Evolutionary conservation across 2,797 vertebrate genomes (phyloP).

Genomic region (Micromesistius poutassou): DNA sequence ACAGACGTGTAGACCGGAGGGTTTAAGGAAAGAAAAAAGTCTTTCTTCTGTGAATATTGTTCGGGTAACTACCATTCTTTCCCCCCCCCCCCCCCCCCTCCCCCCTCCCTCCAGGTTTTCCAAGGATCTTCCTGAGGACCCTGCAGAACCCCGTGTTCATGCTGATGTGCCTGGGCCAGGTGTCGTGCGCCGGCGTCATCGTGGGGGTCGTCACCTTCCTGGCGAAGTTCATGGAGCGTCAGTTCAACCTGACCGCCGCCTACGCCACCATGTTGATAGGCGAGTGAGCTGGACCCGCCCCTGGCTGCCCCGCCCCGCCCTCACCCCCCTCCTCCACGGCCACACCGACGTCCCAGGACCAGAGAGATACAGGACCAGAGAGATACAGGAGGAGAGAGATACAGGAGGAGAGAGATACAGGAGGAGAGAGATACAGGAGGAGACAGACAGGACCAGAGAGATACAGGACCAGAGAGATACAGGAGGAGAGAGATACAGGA

Average conservation of each 20-base stretch:
- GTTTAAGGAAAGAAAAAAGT: not conserved
- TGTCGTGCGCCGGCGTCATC: conserved; percentile 80
- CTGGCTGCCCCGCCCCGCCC: not conserved
- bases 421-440: too few species aligned
- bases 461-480: too few species aligned
- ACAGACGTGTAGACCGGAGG: not conserved
- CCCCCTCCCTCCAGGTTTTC: conserved; percentile 77
- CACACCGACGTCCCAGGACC: too few species aligned
- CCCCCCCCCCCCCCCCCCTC: not conserved
- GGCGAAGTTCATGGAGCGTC: conserved; percentile 89
- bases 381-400: too few species aligned
- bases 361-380: too few species aligned
- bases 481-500: too few species aligned
- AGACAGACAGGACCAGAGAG: too few species aligned
- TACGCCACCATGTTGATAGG: conserved; percentile 87
- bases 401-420: too few species aligned
- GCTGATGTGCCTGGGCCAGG: conserved; percentile 86
- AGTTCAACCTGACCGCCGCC: conserved; percentile 79
- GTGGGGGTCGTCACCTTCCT: conserved; percentile 89
- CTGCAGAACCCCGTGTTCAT: conserved; percentile 82
- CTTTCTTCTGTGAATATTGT: not conserved
- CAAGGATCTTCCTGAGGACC: conserved; percentile 76
- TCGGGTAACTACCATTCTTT: not conserved
- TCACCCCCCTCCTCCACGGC: not conserved
- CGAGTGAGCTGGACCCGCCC: conserved; percentile 43